Conservation (phyloP, 2,113 vertebrate genomes). For the Vulpes vulpes region DNA sequence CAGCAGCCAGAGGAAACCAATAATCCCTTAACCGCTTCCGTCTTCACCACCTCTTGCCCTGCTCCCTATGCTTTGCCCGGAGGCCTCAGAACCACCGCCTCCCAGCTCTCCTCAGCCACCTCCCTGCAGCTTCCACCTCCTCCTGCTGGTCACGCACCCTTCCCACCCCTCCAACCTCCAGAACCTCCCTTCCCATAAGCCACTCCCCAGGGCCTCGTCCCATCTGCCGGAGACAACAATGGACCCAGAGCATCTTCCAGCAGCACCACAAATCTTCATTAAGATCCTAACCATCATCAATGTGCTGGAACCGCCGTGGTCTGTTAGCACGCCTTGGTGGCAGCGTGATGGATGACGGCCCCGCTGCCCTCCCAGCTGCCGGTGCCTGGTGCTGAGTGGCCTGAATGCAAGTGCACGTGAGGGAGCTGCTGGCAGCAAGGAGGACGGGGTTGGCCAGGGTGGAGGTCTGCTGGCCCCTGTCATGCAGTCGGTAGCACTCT, state of each 20-base stretch:
- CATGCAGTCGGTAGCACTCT: neutral
- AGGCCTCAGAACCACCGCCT: neutral
- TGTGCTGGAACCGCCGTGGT: neutral
- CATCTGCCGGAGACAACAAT: neutral
- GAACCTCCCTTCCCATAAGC: neutral
- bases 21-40: too few relatives aligned
- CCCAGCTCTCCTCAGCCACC: neutral
- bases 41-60: fast-evolving
- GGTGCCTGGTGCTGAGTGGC: neutral
- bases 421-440: neutral
- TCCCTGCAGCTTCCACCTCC: too few relatives aligned
- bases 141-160: neutral
- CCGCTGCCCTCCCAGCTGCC: neutral
- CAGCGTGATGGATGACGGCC: neutral
- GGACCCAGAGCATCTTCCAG: neutral
- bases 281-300: neutral
- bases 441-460: neutral
- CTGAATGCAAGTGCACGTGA: neutral
- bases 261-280: constrained; percentile 38
- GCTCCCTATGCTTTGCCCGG: fast-evolving
- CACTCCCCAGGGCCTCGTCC: neutral
- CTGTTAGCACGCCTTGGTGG: neutral
- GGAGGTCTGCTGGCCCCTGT: too few relatives aligned
- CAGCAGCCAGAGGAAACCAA: neutral
- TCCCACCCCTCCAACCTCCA: neutral